Base-by-base conservation (phyloP, 2,797 vertebrate species). In the Oceanodroma leucorhoa region DNA sequence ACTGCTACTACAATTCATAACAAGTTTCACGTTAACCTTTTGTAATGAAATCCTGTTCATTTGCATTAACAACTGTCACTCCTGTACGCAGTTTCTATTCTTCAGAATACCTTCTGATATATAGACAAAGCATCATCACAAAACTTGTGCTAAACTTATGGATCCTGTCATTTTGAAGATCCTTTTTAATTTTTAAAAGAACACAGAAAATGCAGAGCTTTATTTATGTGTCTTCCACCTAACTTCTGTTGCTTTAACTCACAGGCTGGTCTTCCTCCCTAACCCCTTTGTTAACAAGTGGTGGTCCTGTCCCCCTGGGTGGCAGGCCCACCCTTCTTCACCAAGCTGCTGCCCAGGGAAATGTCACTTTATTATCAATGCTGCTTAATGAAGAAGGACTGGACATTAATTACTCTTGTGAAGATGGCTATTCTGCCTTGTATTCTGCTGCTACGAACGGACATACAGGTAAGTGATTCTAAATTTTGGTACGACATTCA, bases 341-440 rank as follows among this genome's bases (percentile, higher is more conserved):
- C 98, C 99, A 99, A 99, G 99, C 99, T 99, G 99, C 99, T 99
- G 99, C 99, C 99, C 99, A 99, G 99, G 99, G 99, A 99, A 99
- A 99, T 98, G 99, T 99, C 99, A 99, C 99, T 99, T 99, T 99
- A 99, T 99, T 99, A 99, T 99, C 99, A 99, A 99, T 99, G 99
- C 99, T 99, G 99, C 99, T 99, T 99, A 99, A 99, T 98, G 99
- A 99, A 98, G 99, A 99, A 98, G 98, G 98, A 98, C 98, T 98
- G 98, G 98, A 99, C 96, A 97, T 98, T 97, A 98, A 98, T 98
- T 97, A 98, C 96, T 98, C 97, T 97, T 98, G 97, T 97, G 98
- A 98, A 98, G 98, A 99, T 98, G 98, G 98, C 98, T 99, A 98
- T 98, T 99, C 99, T 98, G 99, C 99, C 98, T 99, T 99, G 99